phyloP scores from a whole-genome alignment of 2,888 invertebrate species.

The Onthophagus sagittarius region DNA sequence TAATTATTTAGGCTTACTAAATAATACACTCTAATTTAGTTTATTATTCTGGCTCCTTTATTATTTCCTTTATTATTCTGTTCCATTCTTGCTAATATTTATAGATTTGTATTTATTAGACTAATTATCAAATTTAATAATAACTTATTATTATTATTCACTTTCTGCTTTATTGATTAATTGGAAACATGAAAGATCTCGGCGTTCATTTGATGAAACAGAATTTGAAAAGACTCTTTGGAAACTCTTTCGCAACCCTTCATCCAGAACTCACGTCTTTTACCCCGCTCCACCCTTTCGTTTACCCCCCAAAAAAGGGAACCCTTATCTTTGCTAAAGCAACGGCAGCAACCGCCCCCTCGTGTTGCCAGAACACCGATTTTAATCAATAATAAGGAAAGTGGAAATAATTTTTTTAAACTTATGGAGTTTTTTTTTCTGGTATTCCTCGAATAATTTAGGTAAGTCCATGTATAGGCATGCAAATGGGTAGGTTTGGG shows the following conservation, averaged over 20 bases:
- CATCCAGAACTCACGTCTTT: neutral
- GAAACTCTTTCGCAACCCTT: conserved; percentile 9
- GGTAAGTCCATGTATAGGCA: neutral
- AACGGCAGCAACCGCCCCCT: neutral
- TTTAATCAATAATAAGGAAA: conserved; percentile 11
- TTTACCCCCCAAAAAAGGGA: neutral
- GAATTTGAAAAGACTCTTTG: no score
- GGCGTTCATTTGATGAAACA: no score
- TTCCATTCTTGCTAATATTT: no score
- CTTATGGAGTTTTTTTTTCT: neutral
- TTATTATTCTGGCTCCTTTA: no score
- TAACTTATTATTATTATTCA: no score
- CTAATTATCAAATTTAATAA: no score
- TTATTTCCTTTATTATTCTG: no score
- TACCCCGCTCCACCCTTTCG: neutral
- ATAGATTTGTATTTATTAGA: no score
- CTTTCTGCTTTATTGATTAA: no score
- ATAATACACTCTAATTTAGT: no score
- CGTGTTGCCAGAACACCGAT: conserved; percentile 2
- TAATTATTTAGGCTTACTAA: no score
- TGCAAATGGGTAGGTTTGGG: neutral
- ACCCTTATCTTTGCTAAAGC: neutral
- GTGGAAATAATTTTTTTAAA: neutral
- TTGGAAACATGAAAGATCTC: conserved; percentile 2
- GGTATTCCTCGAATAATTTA: neutral